Base-by-base conservation (phyloP, 1,140 invertebrate genomes). In the Drosophila ohnishii region DNA sequence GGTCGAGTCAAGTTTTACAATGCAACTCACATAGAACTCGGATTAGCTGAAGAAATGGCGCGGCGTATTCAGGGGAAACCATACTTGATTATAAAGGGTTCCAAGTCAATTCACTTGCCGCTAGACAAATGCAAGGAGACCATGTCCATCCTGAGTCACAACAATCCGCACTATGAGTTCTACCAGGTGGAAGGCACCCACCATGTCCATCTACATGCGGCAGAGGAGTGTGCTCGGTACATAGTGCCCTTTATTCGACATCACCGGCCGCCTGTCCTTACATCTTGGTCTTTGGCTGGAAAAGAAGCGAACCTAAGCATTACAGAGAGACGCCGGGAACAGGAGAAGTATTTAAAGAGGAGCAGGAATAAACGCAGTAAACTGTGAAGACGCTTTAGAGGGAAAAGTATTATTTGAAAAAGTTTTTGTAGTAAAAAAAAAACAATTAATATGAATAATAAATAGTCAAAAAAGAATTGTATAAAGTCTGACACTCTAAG, bases 161-260 rank as follows among this genome's bases (percentile, higher is more conserved):
- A 92, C 55, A 92, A 94, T 80, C 87, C 91, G 3, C 91, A 94
- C 40, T 96, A 94, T 85, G 92, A 94, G 76, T 93, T 92, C 62
- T 91, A 94, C 48, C 92, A 93, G 50, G 78, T 67, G 3, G 3
- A 63, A 11, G 60, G 79, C 5, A 95, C 96, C 91, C 95, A 96
- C 90, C 82, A 86, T 30, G 90, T 95, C 14, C 96, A 96, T 88
- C 92, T 96, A 40, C 95, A 94, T 51, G 91, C 94, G 75, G 93
- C 95, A 2, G 92, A 94, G 76, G 78, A 83, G n/a, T 90, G 95
- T 50, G 93, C 93, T 5, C 84, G 92, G 32, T 69, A 93, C 19
- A 93, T 95, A 19, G 91, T 92, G 50, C 88, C 93, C 5, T 95
- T 95, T 22, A 30, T 90, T 13, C 13, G 50, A 1, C 66, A 50